Percentiles rank a stretch among this genome's conserved stretches.
Evolutionary conservation across 2,888 invertebrate genomes (phyloP).

Genomic region (Synanthedon tipuliformis): DNA sequence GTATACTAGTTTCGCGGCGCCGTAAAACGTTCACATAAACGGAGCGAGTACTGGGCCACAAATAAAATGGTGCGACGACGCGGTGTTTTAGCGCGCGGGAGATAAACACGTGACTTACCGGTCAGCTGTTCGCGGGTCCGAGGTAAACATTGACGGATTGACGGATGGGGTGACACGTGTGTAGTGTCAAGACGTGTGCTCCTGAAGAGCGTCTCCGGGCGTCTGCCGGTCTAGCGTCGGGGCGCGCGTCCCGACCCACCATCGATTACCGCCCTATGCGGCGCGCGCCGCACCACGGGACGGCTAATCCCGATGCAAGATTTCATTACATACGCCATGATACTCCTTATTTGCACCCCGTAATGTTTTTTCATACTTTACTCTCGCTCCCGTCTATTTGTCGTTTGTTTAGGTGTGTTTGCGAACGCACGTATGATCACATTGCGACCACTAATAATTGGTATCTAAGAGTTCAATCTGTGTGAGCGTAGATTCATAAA

Average conservation of each 20-base stretch:
- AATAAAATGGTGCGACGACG: slow-evolving; percentile 11
- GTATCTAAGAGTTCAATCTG: too few species aligned
- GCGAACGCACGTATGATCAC: background rate
- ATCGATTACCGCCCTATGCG: slow-evolving; percentile 66
- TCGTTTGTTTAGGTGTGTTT: background rate
- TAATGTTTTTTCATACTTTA: slow-evolving; percentile 66
- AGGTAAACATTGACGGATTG: slow-evolving; percentile 62
- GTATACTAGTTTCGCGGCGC: slow-evolving; percentile 21
- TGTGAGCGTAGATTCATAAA: too few species aligned
- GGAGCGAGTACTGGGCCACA: slow-evolving; percentile 8
- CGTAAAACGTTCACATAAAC: slow-evolving; percentile 16
- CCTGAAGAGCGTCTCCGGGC: slow-evolving; percentile 65
- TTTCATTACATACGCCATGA: slow-evolving; percentile 68
- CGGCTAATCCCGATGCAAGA: slow-evolving; percentile 61
- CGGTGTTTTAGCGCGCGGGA: slow-evolving; percentile 12
- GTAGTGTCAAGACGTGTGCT: slow-evolving; percentile 33
- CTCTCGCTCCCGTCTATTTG: slow-evolving; percentile 32
- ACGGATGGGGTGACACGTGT: slow-evolving; percentile 33
- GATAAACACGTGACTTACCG: slow-evolving; percentile 63
- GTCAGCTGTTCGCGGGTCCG: slow-evolving; percentile 65
- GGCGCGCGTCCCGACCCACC: slow-evolving; percentile 68
- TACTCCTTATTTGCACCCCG: slow-evolving; percentile 68
- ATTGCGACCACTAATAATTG: too few species aligned
- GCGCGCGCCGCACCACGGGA: slow-evolving; percentile 56
- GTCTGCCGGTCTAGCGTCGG: slow-evolving; percentile 73